Evolutionary conservation across 2,113 vertebrate genomes (phyloP).

Genomic region (Ammospiza caudacuta): DNA sequence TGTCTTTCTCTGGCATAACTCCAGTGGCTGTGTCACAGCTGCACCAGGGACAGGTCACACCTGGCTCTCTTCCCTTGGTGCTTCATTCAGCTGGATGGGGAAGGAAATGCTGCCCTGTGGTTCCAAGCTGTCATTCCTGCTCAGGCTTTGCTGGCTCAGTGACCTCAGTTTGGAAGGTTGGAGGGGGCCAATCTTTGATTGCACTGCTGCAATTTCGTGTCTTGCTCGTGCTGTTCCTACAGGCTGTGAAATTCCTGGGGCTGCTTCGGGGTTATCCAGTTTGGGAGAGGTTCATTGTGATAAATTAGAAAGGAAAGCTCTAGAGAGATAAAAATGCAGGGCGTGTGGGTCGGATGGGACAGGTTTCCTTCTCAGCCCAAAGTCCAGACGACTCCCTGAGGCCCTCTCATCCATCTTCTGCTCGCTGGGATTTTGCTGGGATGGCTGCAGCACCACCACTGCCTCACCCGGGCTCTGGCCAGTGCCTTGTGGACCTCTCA

Average conservation of each 20-base stretch:
- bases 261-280: background rate
- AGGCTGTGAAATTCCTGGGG: background rate
- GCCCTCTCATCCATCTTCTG: slow-evolving; percentile 53
- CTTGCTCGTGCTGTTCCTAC: background rate
- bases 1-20: background rate
- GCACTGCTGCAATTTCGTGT: background rate
- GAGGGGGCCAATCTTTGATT: background rate
- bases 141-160: slow-evolving; percentile 12
- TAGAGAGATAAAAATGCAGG: background rate
- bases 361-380: slow-evolving; percentile 38
- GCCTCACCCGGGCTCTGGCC: slow-evolving; percentile 52
- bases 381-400: slow-evolving; percentile 41
- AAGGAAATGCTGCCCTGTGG: background rate
- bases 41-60: slow-evolving; percentile 27
- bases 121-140: background rate
- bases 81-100: background rate
- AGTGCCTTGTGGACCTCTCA: slow-evolving; percentile 72
- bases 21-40: background rate
- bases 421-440: slow-evolving; percentile 58
- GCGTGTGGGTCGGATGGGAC: background rate
- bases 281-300: slow-evolving; percentile 40
- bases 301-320: slow-evolving; percentile 21
- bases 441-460: background rate
- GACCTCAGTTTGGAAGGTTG: background rate
- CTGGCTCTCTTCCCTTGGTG: background rate